Percentiles rank a stretch among this genome's conserved stretches.
Conservation (phyloP, 2,888 invertebrate species). For the Drosophila falleni region DNA sequence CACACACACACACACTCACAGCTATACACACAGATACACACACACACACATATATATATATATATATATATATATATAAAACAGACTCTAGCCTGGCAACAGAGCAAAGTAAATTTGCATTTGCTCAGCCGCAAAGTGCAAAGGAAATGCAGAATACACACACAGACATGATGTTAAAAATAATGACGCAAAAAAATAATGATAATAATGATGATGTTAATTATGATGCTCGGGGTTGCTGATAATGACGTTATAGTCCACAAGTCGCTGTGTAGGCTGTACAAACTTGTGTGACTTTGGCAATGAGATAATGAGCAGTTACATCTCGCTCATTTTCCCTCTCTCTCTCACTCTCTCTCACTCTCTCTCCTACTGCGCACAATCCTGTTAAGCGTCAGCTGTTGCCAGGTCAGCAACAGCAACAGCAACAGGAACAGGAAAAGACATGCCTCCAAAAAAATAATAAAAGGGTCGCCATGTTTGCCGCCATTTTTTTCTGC, state of each 20-base stretch:
- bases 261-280: slow-evolving; percentile 62
- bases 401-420: slow-evolving; percentile 76
- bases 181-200: slow-evolving; percentile 2
- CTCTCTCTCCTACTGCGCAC: slow-evolving; percentile 32
- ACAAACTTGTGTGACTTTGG: slow-evolving; percentile 49
- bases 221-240: slow-evolving; percentile 4
- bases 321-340: neutral
- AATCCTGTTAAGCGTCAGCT: slow-evolving; percentile 54
- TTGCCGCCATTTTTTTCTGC: slow-evolving; percentile 78
- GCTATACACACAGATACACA: slow-evolving; percentile 10
- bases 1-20: slow-evolving; percentile 8
- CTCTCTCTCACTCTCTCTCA: neutral
- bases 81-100: slow-evolving; percentile 64
- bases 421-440: slow-evolving; percentile 53
- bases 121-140: slow-evolving; percentile 56
- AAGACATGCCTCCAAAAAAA: slow-evolving; percentile 25
- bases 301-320: slow-evolving; percentile 48
- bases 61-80: slow-evolving; percentile 4
- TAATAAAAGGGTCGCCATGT: slow-evolving; percentile 73
- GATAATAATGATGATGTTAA: neutral
- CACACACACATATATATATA: slow-evolving; percentile 8
- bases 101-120: slow-evolving; percentile 63
- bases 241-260: slow-evolving; percentile 9
- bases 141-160: slow-evolving; percentile 50
- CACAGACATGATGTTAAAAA: slow-evolving; percentile 25